These are phyloP conservation scores for Xerus rutilus DNA, from an alignment of 2,797 vertebrate genomes.

Conservation along the genomic window DNA sequence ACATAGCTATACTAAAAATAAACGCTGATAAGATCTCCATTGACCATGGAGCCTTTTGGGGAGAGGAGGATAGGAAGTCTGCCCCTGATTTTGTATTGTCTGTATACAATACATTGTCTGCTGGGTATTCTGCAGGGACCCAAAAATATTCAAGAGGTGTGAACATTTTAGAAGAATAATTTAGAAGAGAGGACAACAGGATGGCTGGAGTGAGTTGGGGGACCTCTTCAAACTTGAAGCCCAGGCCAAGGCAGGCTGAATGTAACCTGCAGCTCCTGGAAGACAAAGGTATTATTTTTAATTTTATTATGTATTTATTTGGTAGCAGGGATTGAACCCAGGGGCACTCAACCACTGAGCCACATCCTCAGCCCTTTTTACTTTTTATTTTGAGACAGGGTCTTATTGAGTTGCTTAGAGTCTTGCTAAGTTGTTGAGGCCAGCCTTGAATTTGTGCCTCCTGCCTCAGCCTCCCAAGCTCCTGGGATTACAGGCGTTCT, in stretches of 20 bases:
- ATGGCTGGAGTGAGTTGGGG: not conserved
- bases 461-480: too few species aligned
- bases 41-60: not conserved
- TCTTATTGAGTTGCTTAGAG: too few species aligned
- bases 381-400: too few species aligned
- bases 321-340: too few species aligned
- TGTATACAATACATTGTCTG: too few species aligned
- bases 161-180: too few species aligned
- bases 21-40: not conserved
- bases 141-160: not conserved
- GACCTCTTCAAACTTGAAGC: not conserved
- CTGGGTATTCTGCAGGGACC: not conserved
- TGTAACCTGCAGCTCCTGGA: not conserved
- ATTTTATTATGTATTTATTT: too few species aligned
- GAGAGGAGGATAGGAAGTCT: not conserved
- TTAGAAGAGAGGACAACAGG: not conserved
- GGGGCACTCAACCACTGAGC: too few species aligned
- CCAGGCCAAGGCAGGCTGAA: not conserved
- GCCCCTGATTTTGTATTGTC: not conserved
- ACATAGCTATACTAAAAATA: not conserved
- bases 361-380: too few species aligned
- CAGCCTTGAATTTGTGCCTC: too few species aligned
- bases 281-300: not conserved
- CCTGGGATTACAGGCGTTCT: too few species aligned
- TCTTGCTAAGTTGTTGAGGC: too few species aligned